Conservation (phyloP, 2,888 invertebrate species). For the Clivina fossor region DNA sequence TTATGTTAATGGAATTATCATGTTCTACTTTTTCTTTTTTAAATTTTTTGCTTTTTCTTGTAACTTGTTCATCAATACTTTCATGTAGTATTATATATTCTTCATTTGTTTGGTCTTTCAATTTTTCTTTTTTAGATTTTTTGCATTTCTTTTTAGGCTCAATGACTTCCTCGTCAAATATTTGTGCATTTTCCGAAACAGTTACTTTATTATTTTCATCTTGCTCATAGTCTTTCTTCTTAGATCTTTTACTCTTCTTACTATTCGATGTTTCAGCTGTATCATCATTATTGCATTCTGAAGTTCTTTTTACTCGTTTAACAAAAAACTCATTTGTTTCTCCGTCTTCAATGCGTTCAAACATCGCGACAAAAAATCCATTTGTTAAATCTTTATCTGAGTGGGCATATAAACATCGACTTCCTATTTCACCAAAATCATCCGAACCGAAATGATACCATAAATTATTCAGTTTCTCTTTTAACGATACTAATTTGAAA, state of each 20-base stretch:
- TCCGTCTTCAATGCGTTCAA: slow-evolving; percentile 65
- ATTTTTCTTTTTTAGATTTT: background rate
- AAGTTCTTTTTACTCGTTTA: background rate
- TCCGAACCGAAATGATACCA: slow-evolving; percentile 71
- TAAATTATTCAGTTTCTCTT: slow-evolving; percentile 61
- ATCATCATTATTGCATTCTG: slow-evolving; percentile 17
- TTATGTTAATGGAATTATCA: background rate
- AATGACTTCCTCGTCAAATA: slow-evolving; percentile 3
- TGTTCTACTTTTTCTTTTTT: slow-evolving; percentile 27
- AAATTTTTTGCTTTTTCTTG: slow-evolving; percentile 28
- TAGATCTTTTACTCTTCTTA: slow-evolving; percentile 7
- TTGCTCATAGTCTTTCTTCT: background rate
- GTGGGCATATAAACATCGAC: slow-evolving; percentile 76
- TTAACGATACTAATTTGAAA: slow-evolving; percentile 66
- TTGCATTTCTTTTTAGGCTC: slow-evolving; percentile 18
- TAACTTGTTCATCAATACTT: slow-evolving; percentile 18
- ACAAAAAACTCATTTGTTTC: slow-evolving; percentile 47
- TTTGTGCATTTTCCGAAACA: slow-evolving; percentile 18
- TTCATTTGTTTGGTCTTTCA: background rate
- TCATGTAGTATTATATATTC: slow-evolving; percentile 4
- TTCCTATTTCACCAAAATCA: slow-evolving; percentile 66
- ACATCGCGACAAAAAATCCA: slow-evolving; percentile 94
- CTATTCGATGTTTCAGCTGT: slow-evolving; percentile 34
- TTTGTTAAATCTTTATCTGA: slow-evolving; percentile 80
- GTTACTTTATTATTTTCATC: slow-evolving; percentile 4